These are phyloP conservation scores for Unio delphinus DNA, from an alignment of 2,888 invertebrate genomes.

Conservation along the genomic window DNA sequence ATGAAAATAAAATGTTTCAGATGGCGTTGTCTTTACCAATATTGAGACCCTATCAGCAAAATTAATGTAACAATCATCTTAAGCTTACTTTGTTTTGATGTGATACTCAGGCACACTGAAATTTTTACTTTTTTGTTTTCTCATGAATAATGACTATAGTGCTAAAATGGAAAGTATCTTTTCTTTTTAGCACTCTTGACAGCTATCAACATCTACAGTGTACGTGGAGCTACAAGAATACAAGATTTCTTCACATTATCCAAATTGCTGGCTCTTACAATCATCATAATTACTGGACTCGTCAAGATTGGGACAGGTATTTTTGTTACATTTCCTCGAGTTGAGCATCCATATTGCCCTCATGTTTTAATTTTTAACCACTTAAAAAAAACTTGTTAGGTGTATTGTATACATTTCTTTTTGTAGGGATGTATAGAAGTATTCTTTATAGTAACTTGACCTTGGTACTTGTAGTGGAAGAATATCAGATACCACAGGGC, in stretches of 20 bases:
- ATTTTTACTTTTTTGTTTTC: too few species aligned
- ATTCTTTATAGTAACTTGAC: too few species aligned
- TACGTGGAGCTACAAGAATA: slow-evolving; percentile 90
- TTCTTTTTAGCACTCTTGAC: slow-evolving; percentile 83
- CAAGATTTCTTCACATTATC: slow-evolving; percentile 91
- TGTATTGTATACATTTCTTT: slow-evolving; percentile 5
- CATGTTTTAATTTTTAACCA: not conserved
- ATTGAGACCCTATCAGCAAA: too few species aligned
- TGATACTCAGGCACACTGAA: too few species aligned
- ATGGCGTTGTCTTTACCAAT: too few species aligned
- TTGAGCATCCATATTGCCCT: not conserved
- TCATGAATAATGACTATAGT: not conserved
- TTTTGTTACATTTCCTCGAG: slow-evolving; percentile 55
- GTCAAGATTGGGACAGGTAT: slow-evolving; percentile 81
- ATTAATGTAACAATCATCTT: too few species aligned
- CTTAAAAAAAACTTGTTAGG: not conserved
- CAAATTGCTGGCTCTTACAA: slow-evolving; percentile 85
- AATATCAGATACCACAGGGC: too few species aligned
- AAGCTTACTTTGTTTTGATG: too few species aligned
- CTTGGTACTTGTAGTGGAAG: too few species aligned
- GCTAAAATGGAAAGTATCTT: slow-evolving; percentile 6
- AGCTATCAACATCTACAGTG: slow-evolving; percentile 89
- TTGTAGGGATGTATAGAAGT: not conserved
- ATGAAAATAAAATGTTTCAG: too few species aligned
- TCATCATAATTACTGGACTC: slow-evolving; percentile 86